These are phyloP conservation scores for Vireo altiloquus DNA, from an alignment of 2,113 vertebrate genomes.

Conservation along the genomic window DNA sequence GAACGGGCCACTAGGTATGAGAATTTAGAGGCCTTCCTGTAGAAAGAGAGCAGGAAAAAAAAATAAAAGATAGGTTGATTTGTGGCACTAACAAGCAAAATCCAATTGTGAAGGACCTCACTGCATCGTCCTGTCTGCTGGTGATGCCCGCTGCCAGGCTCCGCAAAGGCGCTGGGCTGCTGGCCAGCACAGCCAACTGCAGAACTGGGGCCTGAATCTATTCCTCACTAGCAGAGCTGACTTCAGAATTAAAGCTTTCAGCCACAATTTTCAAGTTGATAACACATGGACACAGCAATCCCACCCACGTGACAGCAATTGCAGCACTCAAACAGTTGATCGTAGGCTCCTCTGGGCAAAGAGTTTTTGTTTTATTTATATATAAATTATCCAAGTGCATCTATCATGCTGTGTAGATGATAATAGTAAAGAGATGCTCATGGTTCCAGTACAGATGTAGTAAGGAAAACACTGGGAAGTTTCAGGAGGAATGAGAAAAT, in stretches of 20 bases:
- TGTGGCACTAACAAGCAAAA: background rate
- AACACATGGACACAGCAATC: slow-evolving; percentile 29
- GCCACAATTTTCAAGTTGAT: slow-evolving; percentile 47
- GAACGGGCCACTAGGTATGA: background rate
- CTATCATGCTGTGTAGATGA: background rate
- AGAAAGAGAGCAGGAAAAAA: too few relatives aligned
- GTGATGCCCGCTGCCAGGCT: slow-evolving; percentile 1
- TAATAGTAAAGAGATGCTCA: slow-evolving; percentile 1
- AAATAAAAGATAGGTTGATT: background rate
- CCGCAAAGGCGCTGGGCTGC: background rate
- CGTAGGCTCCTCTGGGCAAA: slow-evolving; percentile 1
- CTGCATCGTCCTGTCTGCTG: background rate
- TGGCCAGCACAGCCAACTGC: slow-evolving; percentile 7
- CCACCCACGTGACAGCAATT: background rate
- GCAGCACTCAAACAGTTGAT: background rate
- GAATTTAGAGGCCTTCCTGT: background rate
- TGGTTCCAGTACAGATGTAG: background rate
- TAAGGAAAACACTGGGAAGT: background rate
- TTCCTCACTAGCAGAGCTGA: slow-evolving; percentile 18
- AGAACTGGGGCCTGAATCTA: slow-evolving; percentile 1
- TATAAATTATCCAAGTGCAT: background rate
- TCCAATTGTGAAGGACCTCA: background rate
- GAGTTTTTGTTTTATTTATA: background rate
- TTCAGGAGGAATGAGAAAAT: background rate
- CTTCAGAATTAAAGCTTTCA: slow-evolving; percentile 55